Evolutionary conservation across 2,888 invertebrate species (phyloP).

Genomic region (Eurois occulta): DNA sequence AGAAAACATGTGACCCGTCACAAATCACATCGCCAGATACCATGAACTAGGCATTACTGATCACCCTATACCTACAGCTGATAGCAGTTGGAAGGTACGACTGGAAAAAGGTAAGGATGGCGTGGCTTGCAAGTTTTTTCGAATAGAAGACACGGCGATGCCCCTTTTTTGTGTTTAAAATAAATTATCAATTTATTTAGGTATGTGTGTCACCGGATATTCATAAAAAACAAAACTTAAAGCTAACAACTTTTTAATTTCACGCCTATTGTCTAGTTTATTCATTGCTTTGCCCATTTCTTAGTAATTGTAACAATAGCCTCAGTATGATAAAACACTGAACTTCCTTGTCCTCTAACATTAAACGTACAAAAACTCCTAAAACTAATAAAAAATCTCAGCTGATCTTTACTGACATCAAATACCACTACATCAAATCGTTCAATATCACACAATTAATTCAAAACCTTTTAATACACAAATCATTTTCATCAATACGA

Average conservation of each 20-base stretch:
- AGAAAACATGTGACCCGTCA: too few species aligned
- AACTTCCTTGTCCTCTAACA: neutral
- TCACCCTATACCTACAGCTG: too few species aligned
- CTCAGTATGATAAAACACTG: neutral
- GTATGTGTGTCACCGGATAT: neutral
- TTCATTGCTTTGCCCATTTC: neutral
- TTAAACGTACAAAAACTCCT: neutral
- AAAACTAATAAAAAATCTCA: neutral
- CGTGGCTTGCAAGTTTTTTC: neutral
- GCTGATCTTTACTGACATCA: neutral
- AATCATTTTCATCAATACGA: constrained; percentile 12
- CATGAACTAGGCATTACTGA: too few species aligned
- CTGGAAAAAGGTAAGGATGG: neutral
- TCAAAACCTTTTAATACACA: constrained; percentile 14
- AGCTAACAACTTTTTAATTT: constrained; percentile 1
- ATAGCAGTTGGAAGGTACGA: too few species aligned
- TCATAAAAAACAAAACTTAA: neutral
- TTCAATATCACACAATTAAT: constrained; percentile 27
- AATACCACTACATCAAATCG: neutral
- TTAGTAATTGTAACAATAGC: neutral
- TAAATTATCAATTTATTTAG: constrained; percentile 1
- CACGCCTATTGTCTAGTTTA: neutral
- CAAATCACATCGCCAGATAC: neutral
- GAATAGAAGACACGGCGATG: neutral
- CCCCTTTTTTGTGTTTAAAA: neutral